Percentiles rank a stretch among this genome's conserved stretches.
phyloP scores from a whole-genome alignment of 2,888 invertebrate genomes.

The Stenodema calcarata region DNA sequence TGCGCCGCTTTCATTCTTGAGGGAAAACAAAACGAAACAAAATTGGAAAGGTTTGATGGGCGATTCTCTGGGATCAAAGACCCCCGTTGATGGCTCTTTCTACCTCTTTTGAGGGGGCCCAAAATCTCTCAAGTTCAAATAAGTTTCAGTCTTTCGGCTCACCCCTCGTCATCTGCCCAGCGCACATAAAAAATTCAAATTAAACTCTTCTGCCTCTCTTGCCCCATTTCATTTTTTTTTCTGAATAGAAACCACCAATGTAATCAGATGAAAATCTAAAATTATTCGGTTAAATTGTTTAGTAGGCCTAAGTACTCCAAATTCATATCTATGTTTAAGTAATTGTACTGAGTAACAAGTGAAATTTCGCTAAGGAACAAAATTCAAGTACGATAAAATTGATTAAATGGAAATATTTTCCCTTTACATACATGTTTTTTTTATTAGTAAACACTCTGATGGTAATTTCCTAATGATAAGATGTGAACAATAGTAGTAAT shows the following conservation, averaged over 20 bases:
- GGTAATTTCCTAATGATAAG: too few relatives aligned
- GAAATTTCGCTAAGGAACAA: too few relatives aligned
- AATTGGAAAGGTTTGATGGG: conserved; percentile 15
- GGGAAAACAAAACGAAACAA: background rate
- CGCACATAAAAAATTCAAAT: background rate
- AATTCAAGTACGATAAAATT: too few relatives aligned
- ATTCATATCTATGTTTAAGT: too few relatives aligned
- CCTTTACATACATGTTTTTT: too few relatives aligned
- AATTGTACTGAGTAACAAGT: too few relatives aligned
- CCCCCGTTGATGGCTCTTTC: conserved; percentile 1
- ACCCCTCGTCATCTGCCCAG: background rate
- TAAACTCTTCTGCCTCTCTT: background rate
- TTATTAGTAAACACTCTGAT: too few relatives aligned
- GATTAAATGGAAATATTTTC: too few relatives aligned
- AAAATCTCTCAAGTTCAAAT: background rate
- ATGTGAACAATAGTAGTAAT: too few relatives aligned
- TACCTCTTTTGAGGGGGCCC: background rate
- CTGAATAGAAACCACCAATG: background rate
- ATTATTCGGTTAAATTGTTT: too few relatives aligned
- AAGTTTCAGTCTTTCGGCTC: background rate
- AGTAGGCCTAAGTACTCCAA: too few relatives aligned
- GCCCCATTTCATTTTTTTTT: background rate
- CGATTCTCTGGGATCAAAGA: conserved; percentile 12
- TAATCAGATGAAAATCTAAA: too few relatives aligned
- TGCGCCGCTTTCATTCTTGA: background rate